Base-by-base conservation (phyloP, 2,113 vertebrate genomes). In the Cryptotis parvus region DNA sequence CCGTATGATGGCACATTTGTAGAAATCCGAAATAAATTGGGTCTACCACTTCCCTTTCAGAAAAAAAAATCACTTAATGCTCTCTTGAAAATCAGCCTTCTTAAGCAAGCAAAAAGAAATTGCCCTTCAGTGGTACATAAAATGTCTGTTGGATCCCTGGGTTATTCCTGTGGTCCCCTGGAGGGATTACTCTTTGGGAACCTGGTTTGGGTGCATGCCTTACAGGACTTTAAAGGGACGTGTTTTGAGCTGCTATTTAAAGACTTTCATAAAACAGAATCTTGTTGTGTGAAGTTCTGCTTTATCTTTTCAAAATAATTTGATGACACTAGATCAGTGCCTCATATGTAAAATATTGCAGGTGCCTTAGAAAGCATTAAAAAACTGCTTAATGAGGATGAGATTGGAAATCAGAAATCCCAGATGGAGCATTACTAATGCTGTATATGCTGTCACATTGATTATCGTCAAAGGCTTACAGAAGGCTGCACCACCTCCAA, bases 301-400 rank as follows among this genome's bases (percentile, higher is more conserved):
- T 90, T 0, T 73, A 29, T 94, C 35, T 43, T 73, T 84, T 91
- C 37, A 90, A 93, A 91, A 52, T 93, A 89, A 92, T 33, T 66
- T 58, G 73, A 41, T 81, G 49, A 72, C 83, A 87, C 55, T 58
- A 73, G n/a, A 81, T 69, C 45, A 92, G 43, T 12, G 2, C 45
- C n/a, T 79, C 52, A 8, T 68, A 45, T 49, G 45, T 82, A 74
- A 78, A 70, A 35, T 74, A 58, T 65, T 80, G 14, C 26, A 43
- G 35, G 15, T 75, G 15, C 20, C 85, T 90, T 55, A 39, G 4
- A 52, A 37, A 84, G 69, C 41, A 27, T 70, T 55, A 49, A 49
- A 49, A 49, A 20, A 39, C 20, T 79, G n/a, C 81, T 43, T 58
- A 55, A 77, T 27, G 79, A 92, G 18, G 66, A 85, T 75, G 49